Conservation (phyloP, 2,113 vertebrate species). For the Ammodytes dubius region DNA sequence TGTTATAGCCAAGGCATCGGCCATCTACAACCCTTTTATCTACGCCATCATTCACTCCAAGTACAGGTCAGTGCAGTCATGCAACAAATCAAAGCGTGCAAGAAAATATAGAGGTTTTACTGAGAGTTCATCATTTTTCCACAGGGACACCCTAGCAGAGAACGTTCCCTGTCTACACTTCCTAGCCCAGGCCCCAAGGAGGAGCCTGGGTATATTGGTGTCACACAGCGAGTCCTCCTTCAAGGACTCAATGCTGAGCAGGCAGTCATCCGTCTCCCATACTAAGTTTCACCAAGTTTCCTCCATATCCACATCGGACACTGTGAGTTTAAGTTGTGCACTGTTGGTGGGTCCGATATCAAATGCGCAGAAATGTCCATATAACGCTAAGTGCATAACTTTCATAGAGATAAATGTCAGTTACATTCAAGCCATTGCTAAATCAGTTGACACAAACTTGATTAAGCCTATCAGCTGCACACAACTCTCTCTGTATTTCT, state of each 20-base stretch:
- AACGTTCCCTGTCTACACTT: conserved; percentile 89
- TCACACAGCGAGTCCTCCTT: conserved; percentile 87
- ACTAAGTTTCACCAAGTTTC: conserved; percentile 75
- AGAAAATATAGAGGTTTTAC: background rate
- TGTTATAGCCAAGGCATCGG: conserved; percentile 95
- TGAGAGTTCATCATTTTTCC: conserved; percentile 6
- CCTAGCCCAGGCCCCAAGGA: conserved; percentile 82
- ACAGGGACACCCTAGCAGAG: conserved; percentile 90
- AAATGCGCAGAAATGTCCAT: no score
- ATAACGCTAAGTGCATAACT: no score
- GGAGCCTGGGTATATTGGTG: conserved; percentile 76
- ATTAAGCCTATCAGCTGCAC: no score
- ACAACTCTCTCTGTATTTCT: no score
- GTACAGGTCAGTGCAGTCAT: conserved; percentile 87
- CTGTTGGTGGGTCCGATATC: no score
- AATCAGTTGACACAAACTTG: no score
- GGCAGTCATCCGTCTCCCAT: conserved; percentile 74
- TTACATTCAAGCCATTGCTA: no score
- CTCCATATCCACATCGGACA: conserved; percentile 80
- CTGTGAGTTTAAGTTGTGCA: conserved; percentile 66
- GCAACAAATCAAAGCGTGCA: background rate
- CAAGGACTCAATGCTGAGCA: conserved; percentile 73
- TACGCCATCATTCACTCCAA: conserved; percentile 95
- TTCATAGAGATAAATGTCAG: no score
- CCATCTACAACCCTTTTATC: conserved; percentile 96